Evolutionary conservation across 2,113 vertebrate species (phyloP).

Genomic region (Echinops telfairi): DNA sequence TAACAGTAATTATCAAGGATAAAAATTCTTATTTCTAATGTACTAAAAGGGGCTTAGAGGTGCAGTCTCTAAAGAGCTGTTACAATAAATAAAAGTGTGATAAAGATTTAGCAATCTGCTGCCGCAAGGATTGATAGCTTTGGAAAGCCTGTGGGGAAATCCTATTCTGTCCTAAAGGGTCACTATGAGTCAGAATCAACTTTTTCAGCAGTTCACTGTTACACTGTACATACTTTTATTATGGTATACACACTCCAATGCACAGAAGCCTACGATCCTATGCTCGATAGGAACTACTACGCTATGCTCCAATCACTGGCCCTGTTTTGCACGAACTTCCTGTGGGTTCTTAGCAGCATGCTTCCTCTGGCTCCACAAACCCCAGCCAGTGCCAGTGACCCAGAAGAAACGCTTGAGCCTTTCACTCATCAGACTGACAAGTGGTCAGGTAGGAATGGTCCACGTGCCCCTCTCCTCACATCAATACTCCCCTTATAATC

Average conservation of each 20-base stretch:
- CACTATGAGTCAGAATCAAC: too few species aligned
- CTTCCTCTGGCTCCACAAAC: neutral
- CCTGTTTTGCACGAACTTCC: neutral
- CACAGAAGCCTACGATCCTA: rapidly evolving
- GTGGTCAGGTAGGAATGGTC: neutral
- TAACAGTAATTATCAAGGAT: neutral
- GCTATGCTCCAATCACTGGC: neutral
- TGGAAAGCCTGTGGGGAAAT: too few species aligned
- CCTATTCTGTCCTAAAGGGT: too few species aligned
- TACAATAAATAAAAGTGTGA: too few species aligned
- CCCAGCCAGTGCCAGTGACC: neutral
- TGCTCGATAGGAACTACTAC: too few species aligned
- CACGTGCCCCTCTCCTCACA: neutral
- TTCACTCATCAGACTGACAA: neutral
- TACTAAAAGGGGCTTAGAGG: neutral
- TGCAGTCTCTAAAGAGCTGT: neutral
- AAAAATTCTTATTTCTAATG: slow-evolving; percentile 2
- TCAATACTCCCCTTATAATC: neutral
- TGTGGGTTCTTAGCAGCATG: neutral
- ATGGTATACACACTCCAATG: neutral
- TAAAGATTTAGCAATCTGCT: too few species aligned
- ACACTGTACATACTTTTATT: neutral
- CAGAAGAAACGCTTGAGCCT: neutral
- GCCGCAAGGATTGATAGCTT: too few species aligned
- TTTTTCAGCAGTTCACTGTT: neutral